phyloP scores from a whole-genome alignment of 2,113 vertebrate genomes.

The Thomomys bottae region DNA sequence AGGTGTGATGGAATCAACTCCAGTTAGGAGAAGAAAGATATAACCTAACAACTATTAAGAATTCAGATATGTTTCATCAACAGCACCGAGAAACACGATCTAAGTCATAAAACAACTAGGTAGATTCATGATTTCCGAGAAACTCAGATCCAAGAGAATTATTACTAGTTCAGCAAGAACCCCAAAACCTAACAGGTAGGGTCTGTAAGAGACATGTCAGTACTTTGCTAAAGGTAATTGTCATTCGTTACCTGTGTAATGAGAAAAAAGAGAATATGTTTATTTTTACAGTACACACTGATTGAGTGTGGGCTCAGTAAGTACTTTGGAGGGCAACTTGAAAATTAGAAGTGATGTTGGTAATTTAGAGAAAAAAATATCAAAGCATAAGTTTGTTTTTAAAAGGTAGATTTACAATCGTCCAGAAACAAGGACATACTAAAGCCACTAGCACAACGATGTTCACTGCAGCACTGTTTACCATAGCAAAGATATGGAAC shows the following conservation, averaged over 20 bases:
- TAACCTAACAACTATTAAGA: background rate
- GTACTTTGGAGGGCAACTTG: background rate
- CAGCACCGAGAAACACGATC: background rate
- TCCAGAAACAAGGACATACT: too few species aligned
- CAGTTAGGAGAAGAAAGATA: background rate
- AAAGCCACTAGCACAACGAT: too few species aligned
- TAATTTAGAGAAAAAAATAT: background rate
- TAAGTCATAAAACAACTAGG: background rate
- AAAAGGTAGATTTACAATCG: background rate
- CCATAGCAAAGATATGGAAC: too few species aligned
- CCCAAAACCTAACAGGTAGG: background rate
- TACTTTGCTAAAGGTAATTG: background rate
- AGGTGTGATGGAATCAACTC: background rate
- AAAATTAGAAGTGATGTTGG: constrained; percentile 25
- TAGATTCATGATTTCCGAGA: background rate
- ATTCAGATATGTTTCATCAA: background rate
- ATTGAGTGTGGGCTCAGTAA: background rate
- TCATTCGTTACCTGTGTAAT: background rate
- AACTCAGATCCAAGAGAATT: background rate
- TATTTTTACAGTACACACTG: constrained; percentile 19
- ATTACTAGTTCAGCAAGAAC: background rate
- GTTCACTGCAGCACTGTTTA: too few species aligned
- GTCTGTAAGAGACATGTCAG: background rate
- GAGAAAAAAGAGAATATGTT: constrained; percentile 3
- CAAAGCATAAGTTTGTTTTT: background rate